Base-by-base conservation (phyloP, 2,888 invertebrate genomes). In the Digitonthophagus gazella region DNA sequence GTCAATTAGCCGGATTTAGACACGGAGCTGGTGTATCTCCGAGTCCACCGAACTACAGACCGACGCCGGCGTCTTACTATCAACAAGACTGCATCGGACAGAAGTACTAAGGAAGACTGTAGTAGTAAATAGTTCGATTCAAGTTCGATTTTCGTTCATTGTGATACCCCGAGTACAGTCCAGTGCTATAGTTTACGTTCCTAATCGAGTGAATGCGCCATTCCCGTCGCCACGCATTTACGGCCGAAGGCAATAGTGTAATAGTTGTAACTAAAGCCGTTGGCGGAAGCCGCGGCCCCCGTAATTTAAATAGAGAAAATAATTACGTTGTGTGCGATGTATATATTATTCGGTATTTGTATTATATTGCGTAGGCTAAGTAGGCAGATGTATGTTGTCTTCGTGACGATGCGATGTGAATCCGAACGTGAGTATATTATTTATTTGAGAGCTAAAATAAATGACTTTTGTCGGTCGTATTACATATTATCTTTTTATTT, bases 21-120 rank as follows among this genome's bases (percentile, higher is more conserved):
- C 87, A 73, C 84, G 84, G 65, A 44, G 58, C 69, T 83, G 87
- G 79, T 83, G 87, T 82, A 77, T 85, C 78, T 80, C 86, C 72
- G 81, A 86, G 72, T 83, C 84, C 82, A 81, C 87, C 76, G 79
- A 85, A 69, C 81, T 86, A 74, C 84, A 85, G 81, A 82, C 69
- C 86, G 67, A 84, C 86, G 75, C 67, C 86, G 67, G 84, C 86
- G 75, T 84, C 87, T 71, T 84, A 84, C 75, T 87, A 88, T 74
- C 88, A 88, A 75, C 88, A 87, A 79, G 87, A 88, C 73, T 88
- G 88, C 81, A 86, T 87, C 64, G 70, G 85, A 64, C 82, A 81
- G 73, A 83, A 83, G 72, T 83, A 83, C 80, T 84, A 66, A 67
- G 61, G 28, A 44, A 44, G 28, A 44, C 28, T 44, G 28, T 44